These are phyloP conservation scores for Platycnemis pennipes DNA, from an alignment of 2,888 invertebrate species.

Conservation along the genomic window DNA sequence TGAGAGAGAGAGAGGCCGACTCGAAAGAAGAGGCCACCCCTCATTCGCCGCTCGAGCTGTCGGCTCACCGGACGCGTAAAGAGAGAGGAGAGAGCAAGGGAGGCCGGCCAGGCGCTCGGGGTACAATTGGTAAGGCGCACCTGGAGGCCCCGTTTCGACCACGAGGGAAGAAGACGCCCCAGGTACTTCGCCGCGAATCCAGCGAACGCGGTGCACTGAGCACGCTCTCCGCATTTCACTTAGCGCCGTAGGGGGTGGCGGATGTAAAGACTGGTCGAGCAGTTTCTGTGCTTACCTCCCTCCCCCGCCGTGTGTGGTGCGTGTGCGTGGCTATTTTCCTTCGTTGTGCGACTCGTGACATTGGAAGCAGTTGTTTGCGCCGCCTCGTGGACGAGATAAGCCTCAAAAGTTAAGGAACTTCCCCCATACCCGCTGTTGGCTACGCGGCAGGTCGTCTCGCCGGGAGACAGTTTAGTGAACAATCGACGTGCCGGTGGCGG, in stretches of 20 bases:
- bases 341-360: conserved; percentile 4
- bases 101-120: not conserved
- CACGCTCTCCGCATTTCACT: not conserved
- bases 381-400: conserved; percentile 25
- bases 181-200: not conserved
- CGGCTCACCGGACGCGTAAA: conserved; percentile 54
- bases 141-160: not conserved
- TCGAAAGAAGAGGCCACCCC: conserved; percentile 16
- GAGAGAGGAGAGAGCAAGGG: not conserved
- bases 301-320: not conserved
- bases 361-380: conserved; percentile 29
- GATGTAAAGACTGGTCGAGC: not conserved
- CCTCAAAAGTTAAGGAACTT: conserved; percentile 21
- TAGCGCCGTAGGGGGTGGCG: not conserved
- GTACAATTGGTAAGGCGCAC: conserved; percentile 3
- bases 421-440: not conserved
- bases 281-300: not conserved
- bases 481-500: not conserved
- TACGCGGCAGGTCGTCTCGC: not conserved
- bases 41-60: conserved; percentile 59
- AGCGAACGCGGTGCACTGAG: not conserved
- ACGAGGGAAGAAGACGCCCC: not conserved
- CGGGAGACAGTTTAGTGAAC: not conserved
- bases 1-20: conserved; percentile 30
- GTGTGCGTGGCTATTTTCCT: conserved; percentile 25